These are phyloP conservation scores for Schizaphis graminum DNA, from an alignment of 2,888 invertebrate species.

Conservation along the genomic window DNA sequence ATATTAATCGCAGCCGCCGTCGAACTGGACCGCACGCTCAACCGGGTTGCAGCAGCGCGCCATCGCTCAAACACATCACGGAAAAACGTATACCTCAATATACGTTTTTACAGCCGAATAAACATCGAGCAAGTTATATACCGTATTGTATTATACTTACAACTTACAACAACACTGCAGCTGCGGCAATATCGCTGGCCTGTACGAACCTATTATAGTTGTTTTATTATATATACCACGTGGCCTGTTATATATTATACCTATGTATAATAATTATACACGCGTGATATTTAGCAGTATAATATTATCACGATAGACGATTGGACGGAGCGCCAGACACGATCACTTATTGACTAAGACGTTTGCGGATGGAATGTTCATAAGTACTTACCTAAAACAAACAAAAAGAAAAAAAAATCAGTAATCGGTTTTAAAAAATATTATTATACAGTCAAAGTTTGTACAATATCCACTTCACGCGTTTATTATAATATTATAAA, in stretches of 20 bases:
- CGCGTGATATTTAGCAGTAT: not conserved
- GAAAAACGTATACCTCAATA: not conserved
- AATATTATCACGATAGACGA: not conserved
- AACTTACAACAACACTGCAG: not conserved
- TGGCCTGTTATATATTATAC: not conserved
- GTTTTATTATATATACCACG: not conserved
- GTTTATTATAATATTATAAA: not conserved
- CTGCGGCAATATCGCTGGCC: not conserved
- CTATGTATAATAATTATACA: not conserved
- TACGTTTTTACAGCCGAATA: not conserved
- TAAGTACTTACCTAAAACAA: constrained; percentile 50
- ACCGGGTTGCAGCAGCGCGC: not conserved
- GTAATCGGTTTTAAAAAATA: not conserved
- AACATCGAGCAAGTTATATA: not conserved
- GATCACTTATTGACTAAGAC: not conserved
- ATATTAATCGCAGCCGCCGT: not conserved
- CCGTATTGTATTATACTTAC: not conserved
- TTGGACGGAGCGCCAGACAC: not conserved
- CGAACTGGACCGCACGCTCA: not conserved
- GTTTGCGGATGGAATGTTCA: not conserved
- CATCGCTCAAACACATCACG: not conserved
- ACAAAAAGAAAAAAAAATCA: constrained; percentile 3
- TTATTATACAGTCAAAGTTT: not conserved
- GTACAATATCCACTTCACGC: not conserved
- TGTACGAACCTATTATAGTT: too few relatives aligned